Percentiles rank a stretch among this genome's conserved stretches.
Evolutionary conservation across 2,888 invertebrate genomes (phyloP).

Genomic region (Xylophagus ater): DNA sequence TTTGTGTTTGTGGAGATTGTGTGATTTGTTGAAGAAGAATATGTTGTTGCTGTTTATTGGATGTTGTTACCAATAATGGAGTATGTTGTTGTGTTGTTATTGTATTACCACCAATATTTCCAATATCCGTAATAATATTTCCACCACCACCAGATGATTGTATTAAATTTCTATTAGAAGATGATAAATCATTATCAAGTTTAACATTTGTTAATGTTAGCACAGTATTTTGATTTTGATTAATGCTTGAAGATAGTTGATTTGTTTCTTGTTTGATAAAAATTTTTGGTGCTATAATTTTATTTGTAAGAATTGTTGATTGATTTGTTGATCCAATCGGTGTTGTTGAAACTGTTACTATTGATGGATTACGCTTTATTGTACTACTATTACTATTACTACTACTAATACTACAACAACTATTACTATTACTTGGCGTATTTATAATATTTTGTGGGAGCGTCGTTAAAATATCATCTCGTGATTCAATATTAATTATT

Average conservation of each 20-base stretch:
- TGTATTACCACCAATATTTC: conserved; percentile 17
- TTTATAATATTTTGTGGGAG: too few species aligned
- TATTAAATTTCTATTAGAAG: too few species aligned
- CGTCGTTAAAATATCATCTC: conserved; percentile 20
- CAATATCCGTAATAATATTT: conserved; percentile 14
- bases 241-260: conserved; percentile 23
- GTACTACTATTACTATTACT: background rate
- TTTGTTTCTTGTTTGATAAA: conserved; percentile 8
- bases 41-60: conserved; percentile 28
- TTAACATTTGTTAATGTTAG: conserved; percentile 33
- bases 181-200: conserved; percentile 29
- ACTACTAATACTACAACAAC: background rate
- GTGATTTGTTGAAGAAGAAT: conserved; percentile 31
- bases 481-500: conserved; percentile 25
- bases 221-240: conserved; percentile 26
- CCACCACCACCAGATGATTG: too few species aligned
- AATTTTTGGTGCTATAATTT: conserved; percentile 3
- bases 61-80: conserved; percentile 26
- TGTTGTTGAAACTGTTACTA: background rate
- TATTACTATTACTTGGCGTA: too few species aligned
- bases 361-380: background rate
- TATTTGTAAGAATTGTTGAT: background rate
- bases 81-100: conserved; percentile 23
- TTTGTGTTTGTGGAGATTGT: conserved; percentile 12
- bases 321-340: background rate